phyloP scores from a whole-genome alignment of 2,797 vertebrate genomes.

The Peromyscus aztecus region DNA sequence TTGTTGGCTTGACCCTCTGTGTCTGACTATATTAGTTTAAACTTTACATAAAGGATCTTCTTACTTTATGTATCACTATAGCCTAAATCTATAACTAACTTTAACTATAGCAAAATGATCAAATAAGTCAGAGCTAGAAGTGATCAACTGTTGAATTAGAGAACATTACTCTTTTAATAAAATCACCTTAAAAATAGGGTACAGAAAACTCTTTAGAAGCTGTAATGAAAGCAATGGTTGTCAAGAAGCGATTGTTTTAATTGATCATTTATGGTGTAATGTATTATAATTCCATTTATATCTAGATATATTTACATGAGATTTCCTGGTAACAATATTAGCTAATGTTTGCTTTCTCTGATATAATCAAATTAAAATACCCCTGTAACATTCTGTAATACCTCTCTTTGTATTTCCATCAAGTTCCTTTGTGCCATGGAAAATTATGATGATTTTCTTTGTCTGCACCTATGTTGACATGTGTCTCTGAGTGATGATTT shows the following conservation, averaged over 20 bases:
- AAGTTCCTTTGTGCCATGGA: slow-evolving; percentile 37
- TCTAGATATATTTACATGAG: slow-evolving; percentile 33
- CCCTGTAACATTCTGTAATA: neutral
- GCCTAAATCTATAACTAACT: no score
- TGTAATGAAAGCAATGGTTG: slow-evolving; percentile 17
- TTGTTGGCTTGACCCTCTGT: no score
- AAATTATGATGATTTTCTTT: slow-evolving; percentile 70
- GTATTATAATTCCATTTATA: neutral
- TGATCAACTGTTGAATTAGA: neutral
- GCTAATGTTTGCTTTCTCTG: slow-evolving; percentile 9
- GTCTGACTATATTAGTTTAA: neutral
- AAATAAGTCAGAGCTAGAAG: neutral
- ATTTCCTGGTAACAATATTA: slow-evolving; percentile 44
- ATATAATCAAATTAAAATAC: slow-evolving; percentile 61
- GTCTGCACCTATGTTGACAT: slow-evolving; percentile 14
- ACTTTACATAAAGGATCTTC: neutral
- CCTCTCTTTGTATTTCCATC: neutral
- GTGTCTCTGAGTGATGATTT: slow-evolving; percentile 70
- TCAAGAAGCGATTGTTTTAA: neutral
- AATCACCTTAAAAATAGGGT: neutral
- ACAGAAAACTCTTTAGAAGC: neutral
- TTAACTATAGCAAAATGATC: neutral
- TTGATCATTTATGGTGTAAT: neutral
- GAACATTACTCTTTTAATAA: neutral
- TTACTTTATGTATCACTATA: neutral